phyloP scores from a whole-genome alignment of 2,888 invertebrate genomes.

The Crossocerus cetratus region DNA sequence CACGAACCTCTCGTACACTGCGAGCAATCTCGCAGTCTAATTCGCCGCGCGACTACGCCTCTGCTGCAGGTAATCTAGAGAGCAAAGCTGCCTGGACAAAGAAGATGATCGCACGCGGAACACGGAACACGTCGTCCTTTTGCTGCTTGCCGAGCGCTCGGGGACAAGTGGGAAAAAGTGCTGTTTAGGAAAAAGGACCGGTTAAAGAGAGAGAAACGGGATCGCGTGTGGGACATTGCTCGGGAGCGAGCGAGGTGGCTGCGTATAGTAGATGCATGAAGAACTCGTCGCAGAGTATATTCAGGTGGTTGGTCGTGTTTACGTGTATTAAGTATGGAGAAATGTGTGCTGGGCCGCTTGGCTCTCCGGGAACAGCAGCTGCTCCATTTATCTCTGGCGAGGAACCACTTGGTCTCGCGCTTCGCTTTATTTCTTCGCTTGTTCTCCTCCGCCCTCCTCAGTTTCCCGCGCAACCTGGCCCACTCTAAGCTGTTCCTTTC shows the following conservation, averaged over 20 bases:
- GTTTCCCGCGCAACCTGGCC: slow-evolving; percentile 12
- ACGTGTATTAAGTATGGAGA: slow-evolving; percentile 49
- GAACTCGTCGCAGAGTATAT: slow-evolving; percentile 21
- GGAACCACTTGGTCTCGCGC: slow-evolving; percentile 15
- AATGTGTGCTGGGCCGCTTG: slow-evolving; percentile 58
- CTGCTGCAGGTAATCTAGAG: slow-evolving; percentile 18
- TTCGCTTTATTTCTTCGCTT: slow-evolving; percentile 16
- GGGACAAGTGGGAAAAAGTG: slow-evolving; percentile 20
- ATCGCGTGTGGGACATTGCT: slow-evolving; percentile 16
- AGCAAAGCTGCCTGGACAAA: slow-evolving; percentile 31
- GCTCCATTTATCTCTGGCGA: slow-evolving; percentile 61
- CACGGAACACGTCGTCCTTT: neutral
- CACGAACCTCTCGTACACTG: too few relatives aligned
- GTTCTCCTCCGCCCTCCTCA: slow-evolving; percentile 21
- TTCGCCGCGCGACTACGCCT: slow-evolving; percentile 15
- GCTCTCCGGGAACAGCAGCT: slow-evolving; percentile 53
- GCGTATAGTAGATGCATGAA: slow-evolving; percentile 28
- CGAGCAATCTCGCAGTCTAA: neutral
- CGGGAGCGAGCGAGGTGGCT: slow-evolving; percentile 31
- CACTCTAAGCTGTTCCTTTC: too few relatives aligned
- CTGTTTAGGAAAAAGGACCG: slow-evolving; percentile 9
- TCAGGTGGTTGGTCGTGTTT: slow-evolving; percentile 42
- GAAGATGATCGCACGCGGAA: slow-evolving; percentile 7
- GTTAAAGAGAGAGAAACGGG: slow-evolving; percentile 11
- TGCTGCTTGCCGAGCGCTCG: too few relatives aligned